These are phyloP conservation scores for Platypus cylindrus DNA, from an alignment of 2,888 invertebrate species.

Conservation along the genomic window DNA sequence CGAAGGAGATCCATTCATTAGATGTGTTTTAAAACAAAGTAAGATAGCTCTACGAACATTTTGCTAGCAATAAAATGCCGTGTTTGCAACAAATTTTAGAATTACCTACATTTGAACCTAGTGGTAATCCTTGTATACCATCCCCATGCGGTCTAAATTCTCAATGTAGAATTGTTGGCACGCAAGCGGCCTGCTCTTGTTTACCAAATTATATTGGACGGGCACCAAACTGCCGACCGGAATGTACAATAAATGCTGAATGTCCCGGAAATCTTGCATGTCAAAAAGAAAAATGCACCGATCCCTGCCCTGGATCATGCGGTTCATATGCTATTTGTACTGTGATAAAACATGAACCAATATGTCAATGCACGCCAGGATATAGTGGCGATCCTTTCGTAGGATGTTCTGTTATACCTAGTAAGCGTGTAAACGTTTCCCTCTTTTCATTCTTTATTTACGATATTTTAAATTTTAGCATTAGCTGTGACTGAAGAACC, in stretches of 20 bases:
- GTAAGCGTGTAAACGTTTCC: slow-evolving; percentile 38
- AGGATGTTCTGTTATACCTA: slow-evolving; percentile 42
- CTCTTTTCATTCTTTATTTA: background rate
- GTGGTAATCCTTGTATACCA: slow-evolving; percentile 46
- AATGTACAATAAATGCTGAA: slow-evolving; percentile 57
- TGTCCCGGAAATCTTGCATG: slow-evolving; percentile 66
- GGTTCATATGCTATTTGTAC: slow-evolving; percentile 62
- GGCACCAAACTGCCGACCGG: slow-evolving; percentile 52
- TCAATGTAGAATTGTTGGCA: slow-evolving; percentile 43
- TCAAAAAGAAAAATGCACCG: slow-evolving; percentile 61
- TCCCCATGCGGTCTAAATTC: slow-evolving; percentile 53
- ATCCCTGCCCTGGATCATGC: slow-evolving; percentile 69
- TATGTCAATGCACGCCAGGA: slow-evolving; percentile 61
- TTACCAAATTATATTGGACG: slow-evolving; percentile 45
- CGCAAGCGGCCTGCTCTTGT: slow-evolving; percentile 48
- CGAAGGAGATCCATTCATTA: slow-evolving; percentile 68
- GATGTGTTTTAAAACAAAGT: slow-evolving; percentile 54
- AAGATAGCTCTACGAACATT: slow-evolving; percentile 32
- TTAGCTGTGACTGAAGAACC: slow-evolving; percentile 36
- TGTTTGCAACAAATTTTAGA: slow-evolving; percentile 22
- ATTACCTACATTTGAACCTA: slow-evolving; percentile 27
- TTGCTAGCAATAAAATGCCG: background rate
- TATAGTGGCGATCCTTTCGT: slow-evolving; percentile 55
- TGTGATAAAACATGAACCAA: slow-evolving; percentile 64
- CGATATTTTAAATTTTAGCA: slow-evolving; percentile 30